Percentiles rank a stretch among this genome's conserved stretches.
Conservation (phyloP, 2,888 invertebrate species). For the Cynaeus angustus region DNA sequence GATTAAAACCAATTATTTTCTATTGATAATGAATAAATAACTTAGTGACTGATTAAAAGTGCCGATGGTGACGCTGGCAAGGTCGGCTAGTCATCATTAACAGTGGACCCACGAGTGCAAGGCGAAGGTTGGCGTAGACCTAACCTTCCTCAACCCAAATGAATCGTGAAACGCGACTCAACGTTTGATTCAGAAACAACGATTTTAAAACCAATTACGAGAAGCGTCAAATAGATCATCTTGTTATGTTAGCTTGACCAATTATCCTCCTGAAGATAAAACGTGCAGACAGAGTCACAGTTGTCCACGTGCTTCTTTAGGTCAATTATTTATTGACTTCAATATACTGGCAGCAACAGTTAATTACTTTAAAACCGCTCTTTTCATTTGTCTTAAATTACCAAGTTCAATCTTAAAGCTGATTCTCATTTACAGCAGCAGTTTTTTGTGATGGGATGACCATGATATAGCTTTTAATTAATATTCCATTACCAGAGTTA, state of each 20-base stretch:
- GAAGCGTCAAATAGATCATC: background rate
- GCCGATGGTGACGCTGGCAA: slow-evolving; percentile 46
- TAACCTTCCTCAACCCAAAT: slow-evolving; percentile 63
- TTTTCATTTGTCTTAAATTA: slow-evolving; percentile 15
- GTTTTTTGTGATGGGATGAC: too few relatives aligned
- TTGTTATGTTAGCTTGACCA: slow-evolving; percentile 2
- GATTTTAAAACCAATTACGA: too few relatives aligned
- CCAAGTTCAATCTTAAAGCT: background rate
- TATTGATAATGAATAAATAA: slow-evolving; percentile 25
- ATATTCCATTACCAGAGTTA: background rate
- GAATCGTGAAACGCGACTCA: slow-evolving; percentile 10
- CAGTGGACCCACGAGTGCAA: slow-evolving; percentile 59
- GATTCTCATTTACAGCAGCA: too few relatives aligned
- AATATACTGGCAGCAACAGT: slow-evolving; percentile 48
- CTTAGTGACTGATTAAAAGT: slow-evolving; percentile 42
- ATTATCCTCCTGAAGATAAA: slow-evolving; percentile 21
- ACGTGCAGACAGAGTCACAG: slow-evolving; percentile 50
- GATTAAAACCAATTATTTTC: background rate
- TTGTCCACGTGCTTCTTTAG: slow-evolving; percentile 51
- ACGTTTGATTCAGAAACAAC: slow-evolving; percentile 6
- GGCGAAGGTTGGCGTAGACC: slow-evolving; percentile 64
- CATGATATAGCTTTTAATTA: too few relatives aligned
- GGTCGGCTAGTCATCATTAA: slow-evolving; percentile 56
- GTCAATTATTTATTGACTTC: slow-evolving; percentile 56
- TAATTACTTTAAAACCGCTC: slow-evolving; percentile 26